phyloP scores from a whole-genome alignment of 2,888 invertebrate species.

The Piscicola geometra region DNA sequence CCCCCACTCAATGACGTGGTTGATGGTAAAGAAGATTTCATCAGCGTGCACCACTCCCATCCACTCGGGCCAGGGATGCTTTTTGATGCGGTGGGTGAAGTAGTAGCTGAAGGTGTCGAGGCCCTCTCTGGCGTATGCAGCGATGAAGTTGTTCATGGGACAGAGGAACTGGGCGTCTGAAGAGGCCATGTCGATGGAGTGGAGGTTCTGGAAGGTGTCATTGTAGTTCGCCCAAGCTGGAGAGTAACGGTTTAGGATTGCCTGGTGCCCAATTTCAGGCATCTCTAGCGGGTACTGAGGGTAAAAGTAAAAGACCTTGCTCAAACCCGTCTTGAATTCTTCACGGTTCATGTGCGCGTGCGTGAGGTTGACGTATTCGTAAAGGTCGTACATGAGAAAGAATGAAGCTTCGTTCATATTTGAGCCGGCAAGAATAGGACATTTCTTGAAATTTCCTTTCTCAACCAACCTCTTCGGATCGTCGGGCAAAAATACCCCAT shows the following conservation, averaged over 20 bases:
- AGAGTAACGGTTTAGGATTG: slow-evolving; percentile 80
- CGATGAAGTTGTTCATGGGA: slow-evolving; percentile 86
- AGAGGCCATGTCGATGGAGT: slow-evolving; percentile 83
- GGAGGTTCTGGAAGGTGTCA: slow-evolving; percentile 75
- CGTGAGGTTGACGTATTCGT: slow-evolving; percentile 41
- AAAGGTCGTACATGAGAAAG: slow-evolving; percentile 85
- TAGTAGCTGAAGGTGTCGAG: slow-evolving; percentile 84
- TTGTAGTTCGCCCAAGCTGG: slow-evolving; percentile 84
- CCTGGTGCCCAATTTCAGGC: slow-evolving; percentile 70
- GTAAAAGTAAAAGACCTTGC: slow-evolving; percentile 73
- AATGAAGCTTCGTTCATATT: slow-evolving; percentile 87
- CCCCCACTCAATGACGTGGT: slow-evolving; percentile 81
- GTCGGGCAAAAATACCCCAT: slow-evolving; percentile 85
- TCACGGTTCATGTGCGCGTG: slow-evolving; percentile 66
- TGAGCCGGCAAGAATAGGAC: slow-evolving; percentile 82
- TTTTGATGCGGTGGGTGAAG: slow-evolving; percentile 72
- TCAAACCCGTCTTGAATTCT: slow-evolving; percentile 72
- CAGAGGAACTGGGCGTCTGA: slow-evolving; percentile 93
- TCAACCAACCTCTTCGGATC: slow-evolving; percentile 64
- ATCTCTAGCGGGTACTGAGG: slow-evolving; percentile 58
- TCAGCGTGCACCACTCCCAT: slow-evolving; percentile 92
- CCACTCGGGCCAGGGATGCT: slow-evolving; percentile 88
- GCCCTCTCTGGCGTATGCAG: slow-evolving; percentile 78
- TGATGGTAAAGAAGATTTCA: slow-evolving; percentile 83
- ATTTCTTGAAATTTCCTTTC: slow-evolving; percentile 82